These are phyloP conservation scores for Nibea albiflora DNA, from an alignment of 2,113 vertebrate species.

Conservation along the genomic window DNA sequence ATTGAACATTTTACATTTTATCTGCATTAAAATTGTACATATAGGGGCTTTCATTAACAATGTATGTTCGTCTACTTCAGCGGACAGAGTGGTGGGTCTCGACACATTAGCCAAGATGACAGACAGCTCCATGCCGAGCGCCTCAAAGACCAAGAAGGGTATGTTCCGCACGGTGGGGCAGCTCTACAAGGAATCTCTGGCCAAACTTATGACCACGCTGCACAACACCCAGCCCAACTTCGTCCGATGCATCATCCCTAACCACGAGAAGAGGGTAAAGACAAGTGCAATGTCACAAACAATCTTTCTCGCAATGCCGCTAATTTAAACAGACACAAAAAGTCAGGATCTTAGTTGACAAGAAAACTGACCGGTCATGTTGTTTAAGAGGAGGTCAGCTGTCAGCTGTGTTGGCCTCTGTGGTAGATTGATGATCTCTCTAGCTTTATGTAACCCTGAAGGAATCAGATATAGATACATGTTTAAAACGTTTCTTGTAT, in stretches of 20 bases:
- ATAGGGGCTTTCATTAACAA: not conserved
- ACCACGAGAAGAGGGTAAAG: slow-evolving; percentile 95
- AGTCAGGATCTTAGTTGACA: not conserved
- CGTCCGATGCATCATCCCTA: slow-evolving; percentile 98
- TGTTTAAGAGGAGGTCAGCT: not conserved
- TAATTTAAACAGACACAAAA: not conserved
- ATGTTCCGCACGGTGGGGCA: slow-evolving; percentile 99
- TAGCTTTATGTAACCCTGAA: not conserved
- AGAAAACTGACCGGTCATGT: not conserved
- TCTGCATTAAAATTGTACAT: not conserved
- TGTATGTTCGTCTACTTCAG: slow-evolving; percentile 75
- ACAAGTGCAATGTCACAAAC: not conserved
- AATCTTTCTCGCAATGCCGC: not conserved
- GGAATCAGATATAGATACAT: not conserved
- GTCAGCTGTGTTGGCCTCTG: not conserved
- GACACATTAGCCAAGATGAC: slow-evolving; percentile 98
- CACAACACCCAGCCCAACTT: slow-evolving; percentile 99
- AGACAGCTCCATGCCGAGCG: slow-evolving; percentile 89
- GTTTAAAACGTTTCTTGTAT: not conserved
- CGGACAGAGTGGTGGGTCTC: slow-evolving; percentile 95
- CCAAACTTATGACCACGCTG: slow-evolving; percentile 97
- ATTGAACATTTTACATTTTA: not conserved
- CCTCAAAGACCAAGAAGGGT: slow-evolving; percentile 98
- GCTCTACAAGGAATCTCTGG: slow-evolving; percentile 97
- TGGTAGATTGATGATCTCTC: not conserved